Conservation (phyloP, 1,140 invertebrate species). For the Drosophila pruinosa region DNA sequence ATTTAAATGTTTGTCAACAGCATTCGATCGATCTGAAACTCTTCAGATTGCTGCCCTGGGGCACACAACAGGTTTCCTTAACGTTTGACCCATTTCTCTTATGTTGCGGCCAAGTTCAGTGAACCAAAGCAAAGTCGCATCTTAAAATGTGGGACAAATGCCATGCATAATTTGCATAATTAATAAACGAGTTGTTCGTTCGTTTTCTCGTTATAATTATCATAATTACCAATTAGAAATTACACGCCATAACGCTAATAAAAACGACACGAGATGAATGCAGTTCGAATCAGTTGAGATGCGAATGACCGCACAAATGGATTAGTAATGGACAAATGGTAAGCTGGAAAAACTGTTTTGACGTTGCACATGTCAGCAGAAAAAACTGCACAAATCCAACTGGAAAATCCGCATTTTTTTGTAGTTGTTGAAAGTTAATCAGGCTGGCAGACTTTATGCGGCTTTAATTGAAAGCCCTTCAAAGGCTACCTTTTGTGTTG, state of each 20-base stretch:
- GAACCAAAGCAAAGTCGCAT: slow-evolving; percentile 40
- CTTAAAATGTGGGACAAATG: slow-evolving; percentile 62
- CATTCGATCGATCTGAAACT: slow-evolving; percentile 5
- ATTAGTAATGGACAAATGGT: neutral
- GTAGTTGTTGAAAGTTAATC: slow-evolving; percentile 15
- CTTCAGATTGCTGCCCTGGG: neutral
- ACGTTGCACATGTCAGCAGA: slow-evolving; percentile 7
- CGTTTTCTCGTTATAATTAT: slow-evolving; percentile 26
- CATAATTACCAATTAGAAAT: slow-evolving; percentile 58
- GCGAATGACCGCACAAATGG: slow-evolving; percentile 3
- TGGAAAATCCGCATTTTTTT: slow-evolving; percentile 29
- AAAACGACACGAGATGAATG: neutral
- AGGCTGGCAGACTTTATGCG: slow-evolving; percentile 32
- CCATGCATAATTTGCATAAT: slow-evolving; percentile 65
- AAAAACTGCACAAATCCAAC: slow-evolving; percentile 24
- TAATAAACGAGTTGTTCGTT: slow-evolving; percentile 31
- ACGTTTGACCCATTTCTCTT: slow-evolving; percentile 61
- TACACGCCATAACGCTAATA: neutral
- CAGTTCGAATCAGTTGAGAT: neutral
- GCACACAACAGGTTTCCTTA: slow-evolving; percentile 50
- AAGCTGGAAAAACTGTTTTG: neutral
- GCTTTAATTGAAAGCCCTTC: slow-evolving; percentile 60
- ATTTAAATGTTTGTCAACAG: slow-evolving; percentile 57
- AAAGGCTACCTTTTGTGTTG: slow-evolving; percentile 19
- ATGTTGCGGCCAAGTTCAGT: slow-evolving; percentile 52